Evolutionary conservation across 2,888 invertebrate genomes (phyloP).

Genomic region (Pseudococcus jackbeardsleyi): DNA sequence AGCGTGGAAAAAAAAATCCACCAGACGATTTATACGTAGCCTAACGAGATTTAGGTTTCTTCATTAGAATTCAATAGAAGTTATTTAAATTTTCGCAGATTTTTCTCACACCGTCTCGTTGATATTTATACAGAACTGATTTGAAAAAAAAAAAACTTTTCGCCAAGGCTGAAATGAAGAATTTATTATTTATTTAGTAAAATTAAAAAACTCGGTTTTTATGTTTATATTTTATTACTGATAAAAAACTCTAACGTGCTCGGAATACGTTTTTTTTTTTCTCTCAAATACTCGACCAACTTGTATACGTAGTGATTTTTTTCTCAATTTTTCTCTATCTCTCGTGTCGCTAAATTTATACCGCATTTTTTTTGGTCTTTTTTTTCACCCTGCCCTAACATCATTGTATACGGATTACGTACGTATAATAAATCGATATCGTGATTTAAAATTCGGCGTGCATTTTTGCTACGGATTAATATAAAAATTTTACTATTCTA

Average conservation of each 20-base stretch:
- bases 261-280: slow-evolving; percentile 17
- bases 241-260: slow-evolving; percentile 49
- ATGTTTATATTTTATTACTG: slow-evolving; percentile 53
- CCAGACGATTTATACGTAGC: not conserved
- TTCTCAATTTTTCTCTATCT: not conserved
- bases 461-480: slow-evolving; percentile 19
- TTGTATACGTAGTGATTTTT: not conserved
- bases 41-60: slow-evolving; percentile 3
- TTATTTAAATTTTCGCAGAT: slow-evolving; percentile 42
- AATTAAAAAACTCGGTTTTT: slow-evolving; percentile 44
- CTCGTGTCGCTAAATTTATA: slow-evolving; percentile 13
- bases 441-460: slow-evolving; percentile 2
- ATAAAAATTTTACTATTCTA: slow-evolving; percentile 16
- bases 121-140: slow-evolving; percentile 8
- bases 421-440: not conserved
- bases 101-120: not conserved
- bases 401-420: slow-evolving; percentile 27
- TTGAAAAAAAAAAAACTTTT: not conserved
- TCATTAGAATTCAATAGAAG: slow-evolving; percentile 49
- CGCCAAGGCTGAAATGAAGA: slow-evolving; percentile 40
- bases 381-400: not conserved
- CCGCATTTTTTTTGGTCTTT: not conserved
- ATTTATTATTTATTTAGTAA: slow-evolving; percentile 42
- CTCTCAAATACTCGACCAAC: slow-evolving; percentile 11
- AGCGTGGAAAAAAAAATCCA: not conserved